Conservation (phyloP, 2,113 vertebrate species). For the Tympanuchus pallidicinctus region DNA sequence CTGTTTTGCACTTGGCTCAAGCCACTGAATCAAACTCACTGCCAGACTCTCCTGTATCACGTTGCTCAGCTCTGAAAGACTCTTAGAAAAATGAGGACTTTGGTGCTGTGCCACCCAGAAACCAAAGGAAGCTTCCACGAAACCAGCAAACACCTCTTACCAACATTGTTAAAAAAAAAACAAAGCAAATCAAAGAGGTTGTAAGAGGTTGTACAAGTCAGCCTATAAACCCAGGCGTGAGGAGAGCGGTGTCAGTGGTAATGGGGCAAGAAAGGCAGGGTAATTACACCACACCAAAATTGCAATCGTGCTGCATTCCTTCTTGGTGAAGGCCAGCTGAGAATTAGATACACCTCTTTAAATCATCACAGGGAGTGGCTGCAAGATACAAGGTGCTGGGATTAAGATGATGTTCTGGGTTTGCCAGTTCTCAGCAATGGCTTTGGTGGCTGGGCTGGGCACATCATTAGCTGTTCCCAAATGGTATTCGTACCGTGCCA, state of each 20-base stretch:
- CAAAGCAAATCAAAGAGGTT: conserved; percentile 59
- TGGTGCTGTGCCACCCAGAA: conserved; percentile 56
- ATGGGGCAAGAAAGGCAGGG: conserved; percentile 61
- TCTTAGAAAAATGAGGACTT: background rate
- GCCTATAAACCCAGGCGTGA: conserved; percentile 27
- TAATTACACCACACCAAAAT: conserved; percentile 57
- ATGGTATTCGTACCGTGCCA: background rate
- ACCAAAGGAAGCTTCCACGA: conserved; percentile 61
- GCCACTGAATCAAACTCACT: background rate
- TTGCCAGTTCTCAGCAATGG: conserved; percentile 49
- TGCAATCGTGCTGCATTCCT: conserved; percentile 53
- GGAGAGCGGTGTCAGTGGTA: conserved; percentile 54
- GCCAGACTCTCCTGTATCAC: conserved; percentile 7
- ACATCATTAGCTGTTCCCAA: background rate
- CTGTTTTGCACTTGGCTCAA: background rate
- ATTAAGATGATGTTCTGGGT: conserved; percentile 60
- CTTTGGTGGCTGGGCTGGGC: conserved; percentile 47
- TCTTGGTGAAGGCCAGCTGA: conserved; percentile 4
- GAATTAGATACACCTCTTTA: conserved; percentile 48
- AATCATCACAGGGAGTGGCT: conserved; percentile 45
- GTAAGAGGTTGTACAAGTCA: conserved; percentile 59
- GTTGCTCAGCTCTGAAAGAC: conserved; percentile 51
- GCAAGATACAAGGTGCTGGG: conserved; percentile 15
- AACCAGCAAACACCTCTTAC: conserved; percentile 65
- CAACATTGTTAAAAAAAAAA: conserved; percentile 61